Base-by-base conservation (phyloP, 2,797 vertebrate genomes). In the Limosa lapponica region DNA sequence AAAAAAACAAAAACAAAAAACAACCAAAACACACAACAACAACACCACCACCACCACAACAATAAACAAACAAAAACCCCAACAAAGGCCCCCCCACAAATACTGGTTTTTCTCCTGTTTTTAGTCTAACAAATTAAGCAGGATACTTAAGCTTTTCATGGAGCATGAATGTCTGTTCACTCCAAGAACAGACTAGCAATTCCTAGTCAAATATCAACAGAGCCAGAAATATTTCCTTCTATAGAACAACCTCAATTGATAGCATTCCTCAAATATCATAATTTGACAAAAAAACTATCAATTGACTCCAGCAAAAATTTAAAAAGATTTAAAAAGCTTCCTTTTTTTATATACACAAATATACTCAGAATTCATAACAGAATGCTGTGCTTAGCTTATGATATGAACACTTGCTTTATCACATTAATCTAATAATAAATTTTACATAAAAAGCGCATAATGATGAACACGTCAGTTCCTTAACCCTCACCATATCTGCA, bases 331-430 rank as follows among this genome's bases (percentile, higher is more conserved):
- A 1, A 28, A 39, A 80, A 73, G 4, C 6, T 72, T 71, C 4
- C 11, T n/a, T 82, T 71, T 39, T 46, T 30, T 32, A 14, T 41
- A 20, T 23, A 32, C 23, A 48, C 17, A 69, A 32, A 49, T 13
- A 70, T 16, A 92, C 7, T 71, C 39, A 9, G 18, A 81, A 62
- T 32, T 62, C 18, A 52, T n/a, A 17, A 37, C 16, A 83, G 34
- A 70, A 61, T 12, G 2, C 8, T 32, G 8, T 1, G 7, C 4
- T 83, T 73, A 34, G 6, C 3, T 83, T 73, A 34, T 0, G 1
- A 15, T 18, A 51, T 20, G 1, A 57, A 3, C 14, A 27, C 16
- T 77, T 58, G 4, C 61, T 91, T 62, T 66, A 49, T 22, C 18
- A 46, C 13, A 27, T 25, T 44, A 67, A 62, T 43, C 16, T 46